Percentiles rank a stretch among this genome's conserved stretches.
phyloP scores from a whole-genome alignment of 2,113 vertebrate genomes.

The Antechinus flavipes region DNA sequence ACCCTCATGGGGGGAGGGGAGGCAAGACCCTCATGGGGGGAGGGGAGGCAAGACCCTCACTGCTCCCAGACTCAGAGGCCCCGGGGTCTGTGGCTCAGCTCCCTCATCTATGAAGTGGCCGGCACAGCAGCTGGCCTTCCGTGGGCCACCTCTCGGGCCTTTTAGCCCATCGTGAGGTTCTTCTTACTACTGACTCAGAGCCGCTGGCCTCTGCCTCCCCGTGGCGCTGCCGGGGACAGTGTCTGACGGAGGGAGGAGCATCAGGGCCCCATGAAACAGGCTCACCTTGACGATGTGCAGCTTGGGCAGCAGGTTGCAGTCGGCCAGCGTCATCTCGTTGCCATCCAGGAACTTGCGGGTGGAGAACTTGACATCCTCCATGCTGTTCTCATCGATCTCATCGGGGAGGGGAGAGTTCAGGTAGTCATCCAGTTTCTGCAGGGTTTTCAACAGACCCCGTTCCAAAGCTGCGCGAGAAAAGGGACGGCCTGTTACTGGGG shows the following conservation, averaged over 20 bases:
- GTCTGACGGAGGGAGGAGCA: neutral
- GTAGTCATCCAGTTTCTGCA: conserved; percentile 98
- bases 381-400: conserved; percentile 98
- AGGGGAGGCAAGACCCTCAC: too few species aligned
- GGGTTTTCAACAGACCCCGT: conserved; percentile 94
- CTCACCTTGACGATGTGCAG: conserved; percentile 97
- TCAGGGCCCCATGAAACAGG: neutral
- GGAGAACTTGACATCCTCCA: conserved; percentile 92
- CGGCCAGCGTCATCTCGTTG: conserved; percentile 96
- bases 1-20: too few species aligned
- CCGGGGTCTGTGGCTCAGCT: too few species aligned
- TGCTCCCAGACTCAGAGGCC: too few species aligned
- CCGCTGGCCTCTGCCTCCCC: too few species aligned
- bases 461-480: conserved; percentile 87
- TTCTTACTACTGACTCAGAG: neutral
- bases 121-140: neutral
- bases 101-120: neutral
- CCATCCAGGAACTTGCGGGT: conserved; percentile 95
- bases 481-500: rapidly evolving
- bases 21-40: too few species aligned
- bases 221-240: neutral
- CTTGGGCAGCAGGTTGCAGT: conserved; percentile 98
- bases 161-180: rapidly evolving
- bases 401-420: conserved; percentile 94
- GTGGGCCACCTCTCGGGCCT: neutral